Percentiles rank a stretch among this genome's conserved stretches.
Conservation (phyloP, 1,140 invertebrate species). For the Brachionus sp. region DNA sequence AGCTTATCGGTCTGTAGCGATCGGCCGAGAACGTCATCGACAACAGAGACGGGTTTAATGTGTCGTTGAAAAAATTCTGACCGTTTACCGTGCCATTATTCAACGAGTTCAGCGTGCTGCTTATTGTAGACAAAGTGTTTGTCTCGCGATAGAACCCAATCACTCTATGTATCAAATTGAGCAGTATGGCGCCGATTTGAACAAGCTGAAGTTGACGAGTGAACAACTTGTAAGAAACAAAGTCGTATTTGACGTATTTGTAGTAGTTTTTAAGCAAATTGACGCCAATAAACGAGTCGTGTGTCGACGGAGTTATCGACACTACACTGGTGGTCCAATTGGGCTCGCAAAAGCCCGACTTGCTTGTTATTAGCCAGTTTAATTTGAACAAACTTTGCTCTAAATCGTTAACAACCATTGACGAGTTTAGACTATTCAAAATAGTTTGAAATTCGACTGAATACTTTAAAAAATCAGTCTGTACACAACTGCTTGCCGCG, state of each 20-base stretch:
- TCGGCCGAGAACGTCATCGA: conserved; percentile 29
- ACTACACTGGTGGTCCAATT: conserved; percentile 29
- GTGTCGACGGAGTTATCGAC: conserved; percentile 18
- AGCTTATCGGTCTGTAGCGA: conserved; percentile 6
- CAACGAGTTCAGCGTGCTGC: not conserved
- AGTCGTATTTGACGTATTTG: conserved; percentile 44
- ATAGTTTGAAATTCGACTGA: conserved; percentile 2
- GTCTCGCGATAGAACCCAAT: not conserved
- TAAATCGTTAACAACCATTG: not conserved
- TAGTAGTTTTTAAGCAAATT: conserved; percentile 44
- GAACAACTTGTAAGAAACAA: conserved; percentile 42
- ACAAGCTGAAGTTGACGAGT: conserved; percentile 8
- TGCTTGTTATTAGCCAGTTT: conserved; percentile 37
- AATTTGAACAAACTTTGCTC: conserved; percentile 36
- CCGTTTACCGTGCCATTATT: not conserved
- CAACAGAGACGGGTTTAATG: not conserved
- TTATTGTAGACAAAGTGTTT: not conserved
- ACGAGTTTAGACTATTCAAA: not conserved
- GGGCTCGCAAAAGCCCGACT: conserved; percentile 33
- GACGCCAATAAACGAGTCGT: conserved; percentile 36
- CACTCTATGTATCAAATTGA: not conserved
- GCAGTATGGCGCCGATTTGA: conserved; percentile 7
- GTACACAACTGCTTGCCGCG: not conserved
- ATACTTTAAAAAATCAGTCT: not conserved
- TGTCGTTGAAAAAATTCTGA: conserved; percentile 6